phyloP scores from a whole-genome alignment of 2,113 vertebrate species.

The Callopanchax toddi region DNA sequence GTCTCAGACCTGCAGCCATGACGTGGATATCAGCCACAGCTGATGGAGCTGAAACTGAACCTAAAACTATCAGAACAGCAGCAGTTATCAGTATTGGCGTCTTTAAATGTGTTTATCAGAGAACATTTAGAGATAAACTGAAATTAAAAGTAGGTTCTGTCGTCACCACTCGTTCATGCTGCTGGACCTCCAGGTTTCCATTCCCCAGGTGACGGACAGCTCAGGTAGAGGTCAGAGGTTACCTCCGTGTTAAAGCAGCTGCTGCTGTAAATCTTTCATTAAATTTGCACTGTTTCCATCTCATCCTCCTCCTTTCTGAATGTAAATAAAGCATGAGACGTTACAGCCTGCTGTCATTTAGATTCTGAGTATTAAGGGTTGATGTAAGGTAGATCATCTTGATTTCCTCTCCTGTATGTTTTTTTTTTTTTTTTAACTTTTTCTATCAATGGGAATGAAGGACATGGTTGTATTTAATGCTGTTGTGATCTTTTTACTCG shows the following conservation, averaged over 20 bases:
- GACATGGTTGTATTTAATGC: constrained; percentile 63
- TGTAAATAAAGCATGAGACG: constrained; percentile 77
- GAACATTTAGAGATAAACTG: neutral
- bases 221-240: neutral
- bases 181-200: constrained; percentile 46
- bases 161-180: constrained; percentile 40
- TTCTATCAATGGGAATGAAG: constrained; percentile 64
- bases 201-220: constrained; percentile 43
- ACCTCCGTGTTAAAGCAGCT: constrained; percentile 21
- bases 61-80: neutral
- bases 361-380: constrained; percentile 64
- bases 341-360: constrained; percentile 68
- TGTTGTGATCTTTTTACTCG: constrained; percentile 60
- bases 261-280: constrained; percentile 9
- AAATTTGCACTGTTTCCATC: constrained; percentile 6
- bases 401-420: constrained; percentile 40
- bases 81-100: no score
- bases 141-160: neutral
- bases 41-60: neutral
- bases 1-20: no score
- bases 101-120: no score
- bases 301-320: constrained; percentile 59
- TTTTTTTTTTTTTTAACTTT: constrained; percentile 25
- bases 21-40: no score
- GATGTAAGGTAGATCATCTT: constrained; percentile 45